Evolutionary conservation across 1,140 invertebrate species (phyloP), one percentile per base, ranked within the genome.

Genomic region (Stenopsyche tienmushanensis): DNA sequence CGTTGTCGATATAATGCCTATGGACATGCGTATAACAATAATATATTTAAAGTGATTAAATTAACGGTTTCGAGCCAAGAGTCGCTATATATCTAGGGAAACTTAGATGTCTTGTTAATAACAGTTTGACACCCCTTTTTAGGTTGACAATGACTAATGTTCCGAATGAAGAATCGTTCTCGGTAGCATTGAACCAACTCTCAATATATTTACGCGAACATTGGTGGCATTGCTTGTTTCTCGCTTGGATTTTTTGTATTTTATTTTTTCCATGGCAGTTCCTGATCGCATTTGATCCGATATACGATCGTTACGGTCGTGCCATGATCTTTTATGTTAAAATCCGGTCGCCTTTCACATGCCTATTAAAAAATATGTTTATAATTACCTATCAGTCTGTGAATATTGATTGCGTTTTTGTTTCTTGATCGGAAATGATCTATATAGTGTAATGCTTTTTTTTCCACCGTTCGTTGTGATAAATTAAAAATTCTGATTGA

Each of bases 101-200:
- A n/a, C n/a, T n/a, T n/a, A n/a, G n/a, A n/a, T n/a, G n/a, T n/a
- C n/a, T n/a, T n/a, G n/a, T 47, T 15, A 47, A 47, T 15, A 20
- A 47, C 18, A 7, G 44, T 47, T 9, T 18, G 44, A 47, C 8
- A 47, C 44, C 44, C 44, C 44, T 47, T 18, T 18, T 7, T 7
- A 47, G 17, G 44, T 63, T 45, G 55, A 60, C 66, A 52, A 49
- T 65, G 67, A 69, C 58, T 65, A 69, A 69, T 69, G 67, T 47
- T 57, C 57, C 52, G 44, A 50, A 63, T 69, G 67, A 69, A 21
- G 57, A 52, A 69, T 69, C 57, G 67, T 47, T 69, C 62, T 52
- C 26, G 29, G 44, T 15, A 18, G 10, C 5, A 5, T 34, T 13
- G n/a, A n/a, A 34, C 29, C 29, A 34, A 34, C 29, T 7, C 29